Evolutionary conservation across 2,888 invertebrate species (phyloP).

Genomic region (Hirtodrosophila cameraria): DNA sequence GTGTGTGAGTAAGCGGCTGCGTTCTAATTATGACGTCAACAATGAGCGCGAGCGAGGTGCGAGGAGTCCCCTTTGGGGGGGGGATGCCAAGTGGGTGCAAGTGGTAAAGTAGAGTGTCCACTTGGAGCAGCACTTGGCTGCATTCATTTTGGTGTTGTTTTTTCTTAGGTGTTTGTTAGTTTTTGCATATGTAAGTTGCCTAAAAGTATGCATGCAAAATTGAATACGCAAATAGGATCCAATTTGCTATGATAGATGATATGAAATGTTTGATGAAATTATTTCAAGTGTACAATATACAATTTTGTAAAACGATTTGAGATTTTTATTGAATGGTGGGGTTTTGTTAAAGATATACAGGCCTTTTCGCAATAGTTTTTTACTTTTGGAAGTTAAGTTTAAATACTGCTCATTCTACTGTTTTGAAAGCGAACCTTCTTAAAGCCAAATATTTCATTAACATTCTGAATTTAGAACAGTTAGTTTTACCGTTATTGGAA

Average conservation of each 20-base stretch:
- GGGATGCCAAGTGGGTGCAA: conserved; percentile 25
- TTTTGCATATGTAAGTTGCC: conserved; percentile 40
- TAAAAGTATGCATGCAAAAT: conserved; percentile 53
- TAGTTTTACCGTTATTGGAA: too few species aligned
- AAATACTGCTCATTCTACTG: too few species aligned
- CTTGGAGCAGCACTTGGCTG: conserved; percentile 42
- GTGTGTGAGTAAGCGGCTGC: conserved; percentile 40
- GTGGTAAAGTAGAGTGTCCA: conserved; percentile 58
- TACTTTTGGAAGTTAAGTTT: too few species aligned
- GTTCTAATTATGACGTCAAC: conserved; percentile 78
- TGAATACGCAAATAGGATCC: conserved; percentile 13
- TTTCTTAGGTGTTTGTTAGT: conserved; percentile 38
- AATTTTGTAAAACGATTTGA: too few species aligned
- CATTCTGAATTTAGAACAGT: too few species aligned
- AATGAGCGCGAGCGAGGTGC: conserved; percentile 29
- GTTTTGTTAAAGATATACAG: too few species aligned
- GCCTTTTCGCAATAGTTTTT: too few species aligned
- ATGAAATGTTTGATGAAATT: too few species aligned
- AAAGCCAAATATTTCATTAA: too few species aligned
- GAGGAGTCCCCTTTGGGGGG: background rate
- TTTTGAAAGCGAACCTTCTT: too few species aligned
- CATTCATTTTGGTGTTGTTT: conserved; percentile 31
- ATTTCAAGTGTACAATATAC: too few species aligned
- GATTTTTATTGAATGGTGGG: too few species aligned
- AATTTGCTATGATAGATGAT: background rate